Evolutionary conservation across 2,113 vertebrate species (phyloP), one percentile per base, ranked within the genome.

Genomic region (Nettapus auritus): DNA sequence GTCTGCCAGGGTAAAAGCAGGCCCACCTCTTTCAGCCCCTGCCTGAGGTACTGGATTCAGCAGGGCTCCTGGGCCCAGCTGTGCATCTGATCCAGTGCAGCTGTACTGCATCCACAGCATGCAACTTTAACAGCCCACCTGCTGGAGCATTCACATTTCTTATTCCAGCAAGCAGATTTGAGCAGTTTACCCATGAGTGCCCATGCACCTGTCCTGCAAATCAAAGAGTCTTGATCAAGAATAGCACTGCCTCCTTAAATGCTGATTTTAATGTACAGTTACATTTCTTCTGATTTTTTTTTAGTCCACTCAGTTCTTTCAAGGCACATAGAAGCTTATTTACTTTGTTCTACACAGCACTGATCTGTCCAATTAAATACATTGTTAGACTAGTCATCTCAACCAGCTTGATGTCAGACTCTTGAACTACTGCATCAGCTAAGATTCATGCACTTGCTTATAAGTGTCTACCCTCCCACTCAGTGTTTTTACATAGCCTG

Each of bases 401-500:
- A 88, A 79, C 4, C 52, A 63, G 67, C 38, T 23, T 9, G 48
- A 87, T 52, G 13, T 28, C 66, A 70, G 52, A 17, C 64, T 86
- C 50, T 50, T 15, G 23, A 91, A 94, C 42, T 33, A 63, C 2
- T 10, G 3, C 15, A 46, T 78, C 66, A 93, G 75, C 85, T 67
- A 62, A 40, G 70, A 89, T 63, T 76, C 53, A 74, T 19, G 11
- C 26, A 56, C 8, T 48, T 42, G 75, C 48, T 60, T 56, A 38
- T 1, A 80, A 78, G 20, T 2, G 10, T 44, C 83, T 86, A 18
- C 36, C 23, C 70, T 78, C 86, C 66, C 67, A 86, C 55, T 59
- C 64, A 26, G 23, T 53, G 82, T 73, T 80, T 93, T 77, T 92
- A 80, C 79, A 93, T 69, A 90, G 64, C 86, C 82, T 66, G 89